phyloP scores from a whole-genome alignment of 1,140 invertebrate genomes.

The Adoxophyes honmai region DNA sequence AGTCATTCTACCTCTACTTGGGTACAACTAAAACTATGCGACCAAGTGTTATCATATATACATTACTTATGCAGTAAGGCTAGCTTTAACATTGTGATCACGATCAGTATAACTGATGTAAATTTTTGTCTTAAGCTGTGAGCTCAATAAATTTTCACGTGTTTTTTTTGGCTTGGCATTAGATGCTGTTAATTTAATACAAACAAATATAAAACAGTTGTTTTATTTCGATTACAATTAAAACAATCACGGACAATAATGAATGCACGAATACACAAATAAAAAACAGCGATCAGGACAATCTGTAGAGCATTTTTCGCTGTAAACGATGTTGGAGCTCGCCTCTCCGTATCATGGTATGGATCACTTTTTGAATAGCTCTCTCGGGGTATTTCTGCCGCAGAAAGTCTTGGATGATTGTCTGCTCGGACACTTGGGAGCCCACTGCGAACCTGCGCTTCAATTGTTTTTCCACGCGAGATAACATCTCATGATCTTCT shows the following conservation, averaged over 20 bases:
- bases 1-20: constrained; percentile 26
- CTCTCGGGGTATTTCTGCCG: constrained; percentile 95
- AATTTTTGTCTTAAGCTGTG: constrained; percentile 19
- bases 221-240: constrained; percentile 12
- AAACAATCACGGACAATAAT: neutral
- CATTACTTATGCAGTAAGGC: neutral
- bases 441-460: constrained; percentile 97
- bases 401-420: constrained; percentile 95
- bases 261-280: neutral
- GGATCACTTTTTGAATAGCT: constrained; percentile 92
- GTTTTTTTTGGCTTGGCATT: constrained; percentile 17
- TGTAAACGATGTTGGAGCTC: constrained; percentile 97
- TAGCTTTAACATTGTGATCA: constrained; percentile 11
- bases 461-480: constrained; percentile 95
- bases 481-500: constrained; percentile 94
- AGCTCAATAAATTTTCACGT: constrained; percentile 3
- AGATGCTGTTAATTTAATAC: constrained; percentile 19
- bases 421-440: constrained; percentile 96
- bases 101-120: constrained; percentile 33
- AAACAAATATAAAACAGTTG: constrained; percentile 19
- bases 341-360: constrained; percentile 95
- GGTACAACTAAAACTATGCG: neutral
- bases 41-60: constrained; percentile 5
- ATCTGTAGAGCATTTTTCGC: constrained; percentile 96
- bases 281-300: constrained; percentile 78